Base-by-base conservation (phyloP, 2,888 invertebrate genomes). In the Himalopsyche kuldschensis region DNA sequence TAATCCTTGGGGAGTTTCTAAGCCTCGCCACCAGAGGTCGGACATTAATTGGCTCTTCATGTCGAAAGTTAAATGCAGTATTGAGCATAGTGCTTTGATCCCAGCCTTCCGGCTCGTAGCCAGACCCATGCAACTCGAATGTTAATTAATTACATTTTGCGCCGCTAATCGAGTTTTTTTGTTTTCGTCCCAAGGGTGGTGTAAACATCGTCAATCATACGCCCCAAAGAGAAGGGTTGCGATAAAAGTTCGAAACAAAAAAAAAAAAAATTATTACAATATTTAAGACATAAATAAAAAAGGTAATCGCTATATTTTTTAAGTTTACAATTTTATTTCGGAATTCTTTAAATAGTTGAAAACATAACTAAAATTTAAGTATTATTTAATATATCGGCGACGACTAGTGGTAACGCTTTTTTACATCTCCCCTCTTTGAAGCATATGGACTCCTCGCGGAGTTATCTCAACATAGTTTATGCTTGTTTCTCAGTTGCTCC, bases 121-220 rank as follows among this genome's bases (percentile, higher is more conserved):
- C 55, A 55, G 20, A 55, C 6, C 55, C 55, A n/a, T n/a, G 55
- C 24, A 55, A 24, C 55, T 55, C 55, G n/a, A 55, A 55, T 55
- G 20, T 55, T 55, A 55, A 55, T 55, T 55, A 55, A 55, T 55
- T 55, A 55, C 24, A 55, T 55, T 55, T 41, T 55, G 1, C 55
- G 20, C 8, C 55, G 55, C 55, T 55, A 55, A 55, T 55, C 55
- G 55, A 55, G 55, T 55, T 69, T 80, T 80, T 32, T 69, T 80
- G 75, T 75, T 79, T 75, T 46, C 63, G 24, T 31, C 32, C 78
- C 63, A n/a, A n/a, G 27, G 27, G 55, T 31, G 78, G 32, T 78
- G 82, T 79, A 78, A 82, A 46, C 81, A 75, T 81, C 81, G 81
- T 81, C 75, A 75, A 81, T 81, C 80, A 69, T 41, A 17, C 69